Base-by-base conservation (phyloP, 2,888 invertebrate genomes). In the Heterodera filipjevi region DNA sequence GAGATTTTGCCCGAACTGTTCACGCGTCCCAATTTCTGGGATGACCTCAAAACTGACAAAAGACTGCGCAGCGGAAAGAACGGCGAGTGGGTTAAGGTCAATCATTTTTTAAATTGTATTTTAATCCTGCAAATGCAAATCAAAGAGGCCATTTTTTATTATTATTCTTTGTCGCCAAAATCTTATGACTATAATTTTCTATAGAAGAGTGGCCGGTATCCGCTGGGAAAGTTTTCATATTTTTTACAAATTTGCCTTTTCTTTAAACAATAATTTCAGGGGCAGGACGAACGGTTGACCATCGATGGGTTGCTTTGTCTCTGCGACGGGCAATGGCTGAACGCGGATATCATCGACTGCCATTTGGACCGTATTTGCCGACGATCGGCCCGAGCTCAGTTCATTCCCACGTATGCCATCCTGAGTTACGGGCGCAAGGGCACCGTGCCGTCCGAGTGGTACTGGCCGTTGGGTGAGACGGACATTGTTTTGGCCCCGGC, bases 261-360 rank as follows among this genome's bases (percentile, higher is more conserved):
- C n/a, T n/a, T n/a, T n/a, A n/a, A n/a, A n/a, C n/a, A n/a, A n/a
- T n/a, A 22, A n/a, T 33, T 73, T 53, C 6, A 64, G 75, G 75
- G 75, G 2, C 66, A 75, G 22, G 75, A 66, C 27, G 75, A 75
- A n/a, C 35, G 59, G 22, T 10, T 75, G 33, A 75, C 75, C 22
- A 64, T 75, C 30, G 75, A 75, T 10, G 75, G 75, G 10, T 33
- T 75, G 1, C 75, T 75, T 12, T 75, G 78, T 39, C 64, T 78
- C 1, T n/a, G 35, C 2, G 78, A 78, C 27, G 78, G 78, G 6
- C 30, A 78, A 33, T 78, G 78, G 78, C 59, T 78, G 35, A 78
- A 59, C 35, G 66, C 59, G 30, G 73, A 78, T 46, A 44, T 75
- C 30, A 66, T 75, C 32, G 75, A 75, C 68, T 32, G 49, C 22